phyloP scores from a whole-genome alignment of 1,140 invertebrate species.

The Cherax quadricarinatus region DNA sequence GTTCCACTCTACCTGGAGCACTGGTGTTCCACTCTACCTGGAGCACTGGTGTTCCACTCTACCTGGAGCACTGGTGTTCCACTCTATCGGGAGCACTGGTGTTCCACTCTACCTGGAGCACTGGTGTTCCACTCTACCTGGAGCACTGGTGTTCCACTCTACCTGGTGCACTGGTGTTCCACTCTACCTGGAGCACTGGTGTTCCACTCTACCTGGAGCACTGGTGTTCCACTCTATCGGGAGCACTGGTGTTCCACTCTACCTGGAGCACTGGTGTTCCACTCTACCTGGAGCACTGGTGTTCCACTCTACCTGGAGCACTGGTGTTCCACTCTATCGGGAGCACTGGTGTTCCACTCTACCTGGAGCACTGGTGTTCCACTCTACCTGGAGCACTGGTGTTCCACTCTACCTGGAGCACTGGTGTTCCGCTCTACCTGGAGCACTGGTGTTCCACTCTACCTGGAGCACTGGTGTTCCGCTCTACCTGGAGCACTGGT shows the following conservation, averaged over 20 bases:
- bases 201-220: not conserved
- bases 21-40: not conserved
- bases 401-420: too few species aligned
- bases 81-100: not conserved
- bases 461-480: not conserved
- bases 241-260: not conserved
- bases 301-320: not conserved
- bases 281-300: not conserved
- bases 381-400: not conserved
- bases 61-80: too few species aligned
- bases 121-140: too few species aligned
- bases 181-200: not conserved
- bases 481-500: too few species aligned
- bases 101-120: not conserved
- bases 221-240: not conserved
- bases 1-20: not conserved
- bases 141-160: not conserved
- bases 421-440: not conserved
- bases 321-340: too few species aligned
- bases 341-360: not conserved
- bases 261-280: not conserved
- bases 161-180: not conserved
- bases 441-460: not conserved
- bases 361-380: not conserved
- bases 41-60: too few species aligned